Evolutionary conservation across 2,797 vertebrate species (phyloP).

Genomic region (Amblyopsis hoosieri): DNA sequence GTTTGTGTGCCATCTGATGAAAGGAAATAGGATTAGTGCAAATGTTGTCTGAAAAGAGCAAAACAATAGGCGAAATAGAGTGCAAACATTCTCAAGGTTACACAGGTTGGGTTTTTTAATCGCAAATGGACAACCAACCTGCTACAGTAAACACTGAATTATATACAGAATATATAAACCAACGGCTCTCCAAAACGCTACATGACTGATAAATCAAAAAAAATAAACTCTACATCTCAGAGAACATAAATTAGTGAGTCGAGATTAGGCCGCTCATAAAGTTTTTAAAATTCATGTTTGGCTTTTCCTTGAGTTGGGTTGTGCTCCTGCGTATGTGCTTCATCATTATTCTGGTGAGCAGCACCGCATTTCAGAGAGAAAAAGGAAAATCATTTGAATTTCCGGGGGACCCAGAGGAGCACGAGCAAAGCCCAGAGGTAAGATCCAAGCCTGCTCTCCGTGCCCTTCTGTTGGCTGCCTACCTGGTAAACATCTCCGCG

Average conservation of each 20-base stretch:
- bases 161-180: neutral
- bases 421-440: slow-evolving; percentile 70
- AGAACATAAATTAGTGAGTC: slow-evolving; percentile 22
- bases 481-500: slow-evolving; percentile 95
- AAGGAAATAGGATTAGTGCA: slow-evolving; percentile 35
- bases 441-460: slow-evolving; percentile 68
- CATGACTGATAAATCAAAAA: slow-evolving; percentile 8
- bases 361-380: slow-evolving; percentile 79
- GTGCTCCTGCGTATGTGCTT: slow-evolving; percentile 80
- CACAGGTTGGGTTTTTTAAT: neutral
- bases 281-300: slow-evolving; percentile 70
- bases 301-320: slow-evolving; percentile 55
- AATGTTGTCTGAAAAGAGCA: neutral
- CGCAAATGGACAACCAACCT: neutral
- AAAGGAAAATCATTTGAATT: slow-evolving; percentile 78
- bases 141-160: neutral
- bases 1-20: slow-evolving; percentile 44
- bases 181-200: slow-evolving; percentile 4
- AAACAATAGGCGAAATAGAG: neutral
- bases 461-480: slow-evolving; percentile 69
- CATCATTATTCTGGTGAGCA: slow-evolving; percentile 92
- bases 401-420: slow-evolving; percentile 66
- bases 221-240: slow-evolving; percentile 21
- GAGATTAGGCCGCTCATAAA: slow-evolving; percentile 40
- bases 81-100: neutral